Evolutionary conservation across 2,113 vertebrate genomes (phyloP).

Genomic region (Osmerus eperlanus): DNA sequence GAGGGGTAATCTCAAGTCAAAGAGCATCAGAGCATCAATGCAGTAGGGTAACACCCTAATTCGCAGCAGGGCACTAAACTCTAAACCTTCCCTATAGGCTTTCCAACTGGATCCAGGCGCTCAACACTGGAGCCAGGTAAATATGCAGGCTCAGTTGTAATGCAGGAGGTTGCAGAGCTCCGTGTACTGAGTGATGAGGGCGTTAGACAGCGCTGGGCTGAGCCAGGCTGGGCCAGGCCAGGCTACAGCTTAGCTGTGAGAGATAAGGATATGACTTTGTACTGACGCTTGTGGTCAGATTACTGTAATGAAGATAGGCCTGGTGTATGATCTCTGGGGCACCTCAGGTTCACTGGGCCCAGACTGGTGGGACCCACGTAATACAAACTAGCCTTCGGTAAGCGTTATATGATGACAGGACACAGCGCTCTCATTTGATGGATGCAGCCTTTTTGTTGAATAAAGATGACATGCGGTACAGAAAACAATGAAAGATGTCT

Average conservation of each 20-base stretch:
- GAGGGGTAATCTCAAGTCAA: slow-evolving; percentile 55
- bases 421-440: too few relatives aligned
- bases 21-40: slow-evolving; percentile 58
- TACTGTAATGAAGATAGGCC: slow-evolving; percentile 32
- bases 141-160: slow-evolving; percentile 24
- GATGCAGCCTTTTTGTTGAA: background rate
- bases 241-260: background rate
- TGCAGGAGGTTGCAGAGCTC: slow-evolving; percentile 32
- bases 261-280: slow-evolving; percentile 25
- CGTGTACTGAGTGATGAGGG: slow-evolving; percentile 12
- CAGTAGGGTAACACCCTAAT: slow-evolving; percentile 50
- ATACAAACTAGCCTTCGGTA: background rate
- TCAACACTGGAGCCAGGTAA: background rate
- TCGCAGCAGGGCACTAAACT: background rate
- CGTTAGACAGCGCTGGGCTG: slow-evolving; percentile 9
- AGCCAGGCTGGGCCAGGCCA: background rate
- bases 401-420: background rate
- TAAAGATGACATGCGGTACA: background rate
- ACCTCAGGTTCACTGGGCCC: slow-evolving; percentile 3
- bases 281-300: slow-evolving; percentile 28
- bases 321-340: slow-evolving; percentile 1
- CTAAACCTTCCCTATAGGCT: too few relatives aligned
- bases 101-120: too few relatives aligned
- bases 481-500: too few relatives aligned
- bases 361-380: background rate